These are phyloP conservation scores for Isurus oxyrinchus DNA, from an alignment of 2,113 vertebrate genomes.

Conservation along the genomic window DNA sequence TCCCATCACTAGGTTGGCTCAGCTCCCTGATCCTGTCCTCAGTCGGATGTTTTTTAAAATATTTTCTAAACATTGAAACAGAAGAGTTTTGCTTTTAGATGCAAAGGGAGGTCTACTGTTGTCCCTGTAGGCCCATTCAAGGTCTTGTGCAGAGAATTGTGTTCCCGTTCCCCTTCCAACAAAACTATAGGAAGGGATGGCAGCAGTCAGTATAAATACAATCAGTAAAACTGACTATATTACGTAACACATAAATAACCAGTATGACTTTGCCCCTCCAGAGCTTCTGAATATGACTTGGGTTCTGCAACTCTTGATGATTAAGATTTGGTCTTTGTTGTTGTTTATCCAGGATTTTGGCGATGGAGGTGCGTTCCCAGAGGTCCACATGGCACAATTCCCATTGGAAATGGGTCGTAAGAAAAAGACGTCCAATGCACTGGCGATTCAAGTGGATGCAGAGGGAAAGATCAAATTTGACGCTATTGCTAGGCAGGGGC, in stretches of 20 bases:
- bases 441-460: conserved; percentile 91
- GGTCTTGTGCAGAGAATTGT: too few species aligned
- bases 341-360: conserved; percentile 76
- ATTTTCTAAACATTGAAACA: not conserved
- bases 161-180: not conserved
- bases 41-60: too few species aligned
- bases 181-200: not conserved
- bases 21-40: not conserved
- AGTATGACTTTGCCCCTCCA: not conserved
- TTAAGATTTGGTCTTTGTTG: conserved; percentile 7
- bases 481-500: conserved; percentile 88
- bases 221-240: not conserved
- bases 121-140: not conserved
- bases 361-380: conserved; percentile 96
- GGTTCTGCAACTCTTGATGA: not conserved
- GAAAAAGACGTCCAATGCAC: conserved; percentile 87
- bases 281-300: not conserved
- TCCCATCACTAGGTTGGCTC: not conserved
- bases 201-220: not conserved
- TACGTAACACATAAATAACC: not conserved
- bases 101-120: not conserved
- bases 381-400: conserved; percentile 94
- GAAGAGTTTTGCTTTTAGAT: not conserved
- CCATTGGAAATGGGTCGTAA: conserved; percentile 94
- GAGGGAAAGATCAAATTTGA: conserved; percentile 98